phyloP scores from a whole-genome alignment of 2,113 vertebrate species.

The Petrocephalus zakoni region DNA sequence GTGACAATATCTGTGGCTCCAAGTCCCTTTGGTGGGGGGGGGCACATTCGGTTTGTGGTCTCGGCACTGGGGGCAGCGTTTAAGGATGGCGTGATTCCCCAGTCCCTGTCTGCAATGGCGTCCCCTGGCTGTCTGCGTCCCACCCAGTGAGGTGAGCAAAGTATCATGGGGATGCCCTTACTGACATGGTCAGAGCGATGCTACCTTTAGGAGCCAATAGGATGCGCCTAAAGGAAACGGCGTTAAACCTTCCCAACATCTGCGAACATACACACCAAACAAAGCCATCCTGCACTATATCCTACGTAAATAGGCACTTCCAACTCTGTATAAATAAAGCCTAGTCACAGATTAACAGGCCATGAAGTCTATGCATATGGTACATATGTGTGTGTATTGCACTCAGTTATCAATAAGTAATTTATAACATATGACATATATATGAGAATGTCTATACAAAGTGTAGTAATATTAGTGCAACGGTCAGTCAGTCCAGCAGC shows the following conservation, averaged over 20 bases:
- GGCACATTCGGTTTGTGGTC: not conserved
- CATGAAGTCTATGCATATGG: not conserved
- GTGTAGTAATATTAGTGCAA: not conserved
- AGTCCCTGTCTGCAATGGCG: not conserved
- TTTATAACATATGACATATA: no score
- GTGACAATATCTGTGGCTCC: not conserved
- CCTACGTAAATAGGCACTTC: not conserved
- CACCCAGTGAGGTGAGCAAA: not conserved
- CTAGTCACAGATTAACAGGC: not conserved
- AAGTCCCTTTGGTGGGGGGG: not conserved
- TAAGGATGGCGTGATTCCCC: not conserved
- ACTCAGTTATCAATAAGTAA: not conserved
- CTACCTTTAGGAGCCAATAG: not conserved
- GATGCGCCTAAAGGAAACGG: not conserved
- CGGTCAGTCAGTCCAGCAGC: not conserved
- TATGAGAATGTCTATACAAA: not conserved
- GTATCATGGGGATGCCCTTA: not conserved
- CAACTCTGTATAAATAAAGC: not conserved
- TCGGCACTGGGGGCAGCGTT: not conserved
- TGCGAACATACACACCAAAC: not conserved
- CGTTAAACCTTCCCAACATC: not conserved
- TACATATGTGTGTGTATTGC: not conserved
- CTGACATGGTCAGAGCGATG: not conserved
- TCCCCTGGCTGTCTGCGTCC: not conserved
- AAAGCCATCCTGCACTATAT: not conserved